Evolutionary conservation across 2,113 vertebrate species (phyloP).

Genomic region (Ageneiosus marmoratus): DNA sequence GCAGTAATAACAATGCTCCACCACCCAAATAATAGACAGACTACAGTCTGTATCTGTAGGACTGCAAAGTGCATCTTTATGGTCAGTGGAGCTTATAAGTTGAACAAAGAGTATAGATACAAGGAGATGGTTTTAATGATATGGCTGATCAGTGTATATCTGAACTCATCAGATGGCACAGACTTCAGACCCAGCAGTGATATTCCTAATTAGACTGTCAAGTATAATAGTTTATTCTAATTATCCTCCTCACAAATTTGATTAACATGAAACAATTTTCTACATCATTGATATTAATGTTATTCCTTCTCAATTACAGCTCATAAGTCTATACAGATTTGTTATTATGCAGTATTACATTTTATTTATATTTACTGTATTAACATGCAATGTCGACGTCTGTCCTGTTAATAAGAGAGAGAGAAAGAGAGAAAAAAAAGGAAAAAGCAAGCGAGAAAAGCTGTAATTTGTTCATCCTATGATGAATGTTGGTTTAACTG

Average conservation of each 20-base stretch:
- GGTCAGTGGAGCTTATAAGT: too few relatives aligned
- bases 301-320: neutral
- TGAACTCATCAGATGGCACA: neutral
- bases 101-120: too few relatives aligned
- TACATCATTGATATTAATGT: slow-evolving; percentile 11
- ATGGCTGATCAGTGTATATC: too few relatives aligned
- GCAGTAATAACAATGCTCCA: too few relatives aligned
- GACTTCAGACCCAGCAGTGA: slow-evolving; percentile 26
- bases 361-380: neutral
- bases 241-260: slow-evolving; percentile 30
- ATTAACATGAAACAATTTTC: slow-evolving; percentile 9
- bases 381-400: neutral
- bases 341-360: too few relatives aligned
- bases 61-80: too few relatives aligned
- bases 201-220: slow-evolving; percentile 13
- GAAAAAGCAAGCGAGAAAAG: neutral
- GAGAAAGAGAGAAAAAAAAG: neutral
- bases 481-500: slow-evolving; percentile 52
- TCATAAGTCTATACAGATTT: neutral
- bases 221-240: slow-evolving; percentile 38
- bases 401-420: neutral
- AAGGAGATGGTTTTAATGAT: too few relatives aligned
- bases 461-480: slow-evolving; percentile 25
- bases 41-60: too few relatives aligned
- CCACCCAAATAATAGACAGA: too few relatives aligned